Percentiles rank a stretch among this genome's conserved stretches.
phyloP scores from a whole-genome alignment of 2,888 invertebrate species.

The Pristionchus arcanus region DNA sequence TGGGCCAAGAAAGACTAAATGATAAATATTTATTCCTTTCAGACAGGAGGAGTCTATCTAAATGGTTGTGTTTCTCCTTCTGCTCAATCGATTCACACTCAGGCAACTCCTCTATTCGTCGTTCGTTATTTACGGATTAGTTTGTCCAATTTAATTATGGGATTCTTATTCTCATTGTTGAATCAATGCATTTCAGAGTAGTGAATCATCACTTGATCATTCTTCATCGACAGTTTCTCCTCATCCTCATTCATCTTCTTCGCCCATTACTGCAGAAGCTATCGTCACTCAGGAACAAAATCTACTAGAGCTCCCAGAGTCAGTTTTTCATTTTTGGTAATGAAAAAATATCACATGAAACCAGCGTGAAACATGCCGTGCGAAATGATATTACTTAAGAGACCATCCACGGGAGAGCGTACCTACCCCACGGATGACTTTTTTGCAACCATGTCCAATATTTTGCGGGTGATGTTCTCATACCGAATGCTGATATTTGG shows the following conservation, averaged over 20 bases:
- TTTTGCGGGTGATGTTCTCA: too few relatives aligned
- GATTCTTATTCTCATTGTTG: neutral
- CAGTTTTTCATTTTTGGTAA: neutral
- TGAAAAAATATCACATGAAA: neutral
- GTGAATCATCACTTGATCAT: neutral
- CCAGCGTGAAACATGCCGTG: neutral
- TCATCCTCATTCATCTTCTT: neutral
- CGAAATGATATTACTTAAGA: too few relatives aligned
- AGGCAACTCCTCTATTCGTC: neutral
- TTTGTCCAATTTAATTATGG: neutral
- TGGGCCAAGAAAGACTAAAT: too few relatives aligned
- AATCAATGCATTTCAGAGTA: neutral
- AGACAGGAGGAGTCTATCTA: neutral
- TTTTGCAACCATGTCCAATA: too few relatives aligned
- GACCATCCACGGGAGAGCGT: too few relatives aligned
- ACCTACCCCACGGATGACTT: too few relatives aligned
- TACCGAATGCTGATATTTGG: too few relatives aligned
- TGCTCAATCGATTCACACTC: neutral
- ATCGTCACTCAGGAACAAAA: conserved; percentile 19
- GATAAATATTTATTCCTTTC: neutral
- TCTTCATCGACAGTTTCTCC: conserved; percentile 31
- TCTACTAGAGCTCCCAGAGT: neutral
- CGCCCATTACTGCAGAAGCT: neutral
- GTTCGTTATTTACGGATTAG: neutral
- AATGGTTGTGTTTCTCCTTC: conserved; percentile 22